These are phyloP conservation scores for Pectinophora gossypiella DNA, from an alignment of 1,140 invertebrate genomes.

Conservation along the genomic window DNA sequence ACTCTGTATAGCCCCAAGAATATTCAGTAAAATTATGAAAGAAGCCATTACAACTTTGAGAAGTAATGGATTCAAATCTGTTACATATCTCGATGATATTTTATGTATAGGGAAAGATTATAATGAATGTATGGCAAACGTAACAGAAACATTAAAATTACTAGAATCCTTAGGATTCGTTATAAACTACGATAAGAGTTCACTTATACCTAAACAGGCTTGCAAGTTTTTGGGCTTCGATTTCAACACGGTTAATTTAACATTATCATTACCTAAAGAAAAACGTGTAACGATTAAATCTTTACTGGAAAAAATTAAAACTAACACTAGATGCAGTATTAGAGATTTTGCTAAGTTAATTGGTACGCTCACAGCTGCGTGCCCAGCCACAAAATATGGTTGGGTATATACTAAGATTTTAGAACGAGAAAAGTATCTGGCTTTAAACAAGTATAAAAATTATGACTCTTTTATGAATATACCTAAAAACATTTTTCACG, in stretches of 20 bases:
- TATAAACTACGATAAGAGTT: conserved; percentile 15
- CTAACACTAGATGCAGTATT: too few relatives aligned
- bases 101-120: conserved; percentile 12
- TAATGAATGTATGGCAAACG: conserved; percentile 7
- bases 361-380: too few relatives aligned
- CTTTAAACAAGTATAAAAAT: neutral
- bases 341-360: too few relatives aligned
- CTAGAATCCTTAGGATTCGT: conserved; percentile 20
- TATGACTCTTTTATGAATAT: conserved; percentile 9
- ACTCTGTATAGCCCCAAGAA: conserved; percentile 13
- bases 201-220: neutral
- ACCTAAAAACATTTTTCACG: conserved; percentile 2
- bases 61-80: conserved; percentile 8
- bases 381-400: too few relatives aligned
- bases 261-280: too few relatives aligned
- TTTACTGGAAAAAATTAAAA: too few relatives aligned
- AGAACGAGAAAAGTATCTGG: neutral
- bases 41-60: conserved; percentile 11
- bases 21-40: conserved; percentile 21
- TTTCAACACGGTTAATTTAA: too few relatives aligned
- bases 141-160: conserved; percentile 7
- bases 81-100: too few relatives aligned
- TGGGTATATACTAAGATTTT: too few relatives aligned
- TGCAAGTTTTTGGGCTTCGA: conserved; percentile 12
- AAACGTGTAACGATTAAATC: too few relatives aligned